These are phyloP conservation scores for Marasmarcha lunaedactyla DNA, from an alignment of 2,888 invertebrate genomes.

Conservation along the genomic window DNA sequence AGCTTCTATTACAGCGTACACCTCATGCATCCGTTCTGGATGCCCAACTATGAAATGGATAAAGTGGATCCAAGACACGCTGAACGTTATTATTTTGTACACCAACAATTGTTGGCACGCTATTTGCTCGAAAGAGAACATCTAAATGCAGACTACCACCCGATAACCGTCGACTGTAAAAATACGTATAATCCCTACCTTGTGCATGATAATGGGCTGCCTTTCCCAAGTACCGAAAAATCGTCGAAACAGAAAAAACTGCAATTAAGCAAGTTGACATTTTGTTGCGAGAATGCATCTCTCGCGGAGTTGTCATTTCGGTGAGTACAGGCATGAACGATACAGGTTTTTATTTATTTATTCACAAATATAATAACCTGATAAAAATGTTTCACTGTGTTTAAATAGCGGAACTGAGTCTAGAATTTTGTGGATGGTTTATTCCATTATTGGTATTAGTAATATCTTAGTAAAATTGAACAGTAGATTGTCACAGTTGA, in stretches of 20 bases:
- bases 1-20: constrained; percentile 70
- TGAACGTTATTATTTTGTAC: constrained; percentile 45
- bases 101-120: constrained; percentile 46
- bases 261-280: constrained; percentile 42
- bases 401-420: too few relatives aligned
- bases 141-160: constrained; percentile 19
- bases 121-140: constrained; percentile 43
- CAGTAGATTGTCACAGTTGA: too few relatives aligned
- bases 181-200: constrained; percentile 40
- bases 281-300: constrained; percentile 46
- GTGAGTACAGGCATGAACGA: constrained; percentile 32
- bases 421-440: too few relatives aligned
- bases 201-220: constrained; percentile 47
- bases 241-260: constrained; percentile 26
- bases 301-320: constrained; percentile 45
- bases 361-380: too few relatives aligned
- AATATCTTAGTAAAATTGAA: too few relatives aligned
- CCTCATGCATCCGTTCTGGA: constrained; percentile 70
- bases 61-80: constrained; percentile 38
- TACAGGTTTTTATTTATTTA: too few relatives aligned
- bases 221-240: constrained; percentile 40
- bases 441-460: too few relatives aligned
- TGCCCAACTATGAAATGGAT: constrained; percentile 56
- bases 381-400: too few relatives aligned
- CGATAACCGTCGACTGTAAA: constrained; percentile 20